phyloP scores from a whole-genome alignment of 2,113 vertebrate genomes.

The Pogona vitticeps region DNA sequence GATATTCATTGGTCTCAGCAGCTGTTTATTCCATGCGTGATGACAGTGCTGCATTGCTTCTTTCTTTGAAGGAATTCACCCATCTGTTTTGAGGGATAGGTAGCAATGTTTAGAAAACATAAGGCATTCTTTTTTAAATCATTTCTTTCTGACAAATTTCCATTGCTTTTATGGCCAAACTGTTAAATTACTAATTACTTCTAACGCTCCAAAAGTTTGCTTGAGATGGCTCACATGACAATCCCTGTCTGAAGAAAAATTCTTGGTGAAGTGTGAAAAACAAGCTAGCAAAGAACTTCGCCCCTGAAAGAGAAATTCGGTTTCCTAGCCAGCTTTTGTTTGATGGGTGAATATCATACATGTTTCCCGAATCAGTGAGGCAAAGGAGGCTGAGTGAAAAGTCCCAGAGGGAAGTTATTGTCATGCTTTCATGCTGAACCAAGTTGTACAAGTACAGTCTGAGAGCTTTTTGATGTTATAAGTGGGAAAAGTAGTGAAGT shows the following conservation, averaged over 20 bases:
- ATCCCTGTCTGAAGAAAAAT: neutral
- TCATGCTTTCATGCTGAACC: neutral
- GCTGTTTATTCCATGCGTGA: neutral
- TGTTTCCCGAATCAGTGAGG: neutral
- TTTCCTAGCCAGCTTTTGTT: neutral
- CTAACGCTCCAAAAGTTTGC: neutral
- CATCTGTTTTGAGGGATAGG: neutral
- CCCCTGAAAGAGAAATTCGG: neutral
- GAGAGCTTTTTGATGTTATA: conserved; percentile 14
- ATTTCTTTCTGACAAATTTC: neutral
- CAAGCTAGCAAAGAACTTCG: neutral
- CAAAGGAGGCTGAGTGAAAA: conserved; percentile 1
- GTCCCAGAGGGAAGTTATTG: neutral
- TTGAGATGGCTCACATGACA: neutral
- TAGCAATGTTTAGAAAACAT: neutral
- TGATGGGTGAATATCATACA: conserved; percentile 21
- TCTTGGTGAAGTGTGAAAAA: neutral
- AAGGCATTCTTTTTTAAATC: neutral
- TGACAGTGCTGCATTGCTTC: neutral
- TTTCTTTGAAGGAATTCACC: neutral
- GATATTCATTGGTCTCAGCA: too few relatives aligned
- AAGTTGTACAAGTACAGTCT: conserved; percentile 1
- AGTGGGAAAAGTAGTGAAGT: conserved; percentile 9
- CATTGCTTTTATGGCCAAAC: neutral
- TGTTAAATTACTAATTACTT: conserved; percentile 2